Percentiles rank a stretch among this genome's conserved stretches.
These are phyloP conservation scores for Tringa solitaria DNA, from an alignment of 2,113 vertebrate species.

Conservation along the genomic window DNA sequence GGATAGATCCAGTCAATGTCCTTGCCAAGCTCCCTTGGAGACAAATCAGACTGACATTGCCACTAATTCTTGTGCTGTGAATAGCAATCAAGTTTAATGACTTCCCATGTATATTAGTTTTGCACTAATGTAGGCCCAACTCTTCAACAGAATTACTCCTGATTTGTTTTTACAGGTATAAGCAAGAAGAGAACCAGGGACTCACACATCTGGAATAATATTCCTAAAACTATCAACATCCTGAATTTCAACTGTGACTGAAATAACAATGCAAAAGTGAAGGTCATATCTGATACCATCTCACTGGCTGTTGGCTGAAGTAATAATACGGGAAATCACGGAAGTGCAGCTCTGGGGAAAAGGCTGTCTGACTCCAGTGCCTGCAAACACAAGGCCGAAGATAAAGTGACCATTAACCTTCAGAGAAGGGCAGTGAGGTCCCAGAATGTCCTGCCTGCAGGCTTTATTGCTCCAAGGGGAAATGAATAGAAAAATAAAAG, in stretches of 20 bases:
- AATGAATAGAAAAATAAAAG: slow-evolving; percentile 16
- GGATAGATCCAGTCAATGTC: slow-evolving; percentile 25
- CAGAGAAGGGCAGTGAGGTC: slow-evolving; percentile 23
- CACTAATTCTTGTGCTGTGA: not conserved
- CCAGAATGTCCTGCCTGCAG: slow-evolving; percentile 15
- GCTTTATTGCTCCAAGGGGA: slow-evolving; percentile 2
- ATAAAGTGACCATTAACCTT: slow-evolving; percentile 56
- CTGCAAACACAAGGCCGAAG: slow-evolving; percentile 34
- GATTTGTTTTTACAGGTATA: not conserved
- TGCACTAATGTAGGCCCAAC: not conserved
- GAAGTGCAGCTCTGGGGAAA: not conserved
- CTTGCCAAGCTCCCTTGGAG: not conserved
- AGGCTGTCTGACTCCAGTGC: slow-evolving; percentile 16
- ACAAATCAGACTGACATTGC: not conserved
- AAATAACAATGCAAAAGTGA: not conserved
- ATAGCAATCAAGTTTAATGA: slow-evolving; percentile 35
- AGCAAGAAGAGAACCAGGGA: not conserved
- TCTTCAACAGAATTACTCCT: not conserved
- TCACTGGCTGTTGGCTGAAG: not conserved
- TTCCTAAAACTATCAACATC: slow-evolving; percentile 5
- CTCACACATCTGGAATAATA: slow-evolving; percentile 35
- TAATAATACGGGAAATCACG: not conserved
- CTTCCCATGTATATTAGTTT: slow-evolving; percentile 41
- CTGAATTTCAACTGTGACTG: not conserved
- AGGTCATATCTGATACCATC: slow-evolving; percentile 19